A percentile compares a stretch with the other conserved stretches of the same genome.
Conservation (phyloP, 2,797 vertebrate species). For the Sphenopsis melanotis region DNA sequence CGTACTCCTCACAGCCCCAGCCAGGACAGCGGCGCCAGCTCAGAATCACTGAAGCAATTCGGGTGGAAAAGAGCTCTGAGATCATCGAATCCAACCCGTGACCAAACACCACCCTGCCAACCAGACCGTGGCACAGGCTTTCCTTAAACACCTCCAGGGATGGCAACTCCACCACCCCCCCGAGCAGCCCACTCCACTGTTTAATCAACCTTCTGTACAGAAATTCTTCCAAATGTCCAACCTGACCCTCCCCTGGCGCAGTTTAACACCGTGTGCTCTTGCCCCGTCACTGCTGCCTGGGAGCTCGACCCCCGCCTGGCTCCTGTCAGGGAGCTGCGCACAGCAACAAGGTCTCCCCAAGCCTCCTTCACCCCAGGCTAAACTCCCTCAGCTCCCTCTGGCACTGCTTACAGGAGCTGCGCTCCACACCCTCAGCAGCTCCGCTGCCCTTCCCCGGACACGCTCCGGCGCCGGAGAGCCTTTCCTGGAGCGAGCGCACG, state of each 20-base stretch:
- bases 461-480: accelerated
- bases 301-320: neutral
- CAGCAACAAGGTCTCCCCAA: neutral
- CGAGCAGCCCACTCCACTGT: neutral
- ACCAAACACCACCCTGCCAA: neutral
- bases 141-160: neutral
- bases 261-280: no score
- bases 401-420: accelerated
- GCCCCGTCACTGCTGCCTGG: neutral
- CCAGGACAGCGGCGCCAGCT: neutral
- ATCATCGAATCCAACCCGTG: neutral
- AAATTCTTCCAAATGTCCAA: no score
- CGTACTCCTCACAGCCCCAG: no score
- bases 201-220: neutral
- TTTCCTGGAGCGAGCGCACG: accelerated
- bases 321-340: accelerated
- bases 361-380: neutral
- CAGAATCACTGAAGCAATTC: neutral
- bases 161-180: neutral
- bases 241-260: neutral
- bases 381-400: neutral
- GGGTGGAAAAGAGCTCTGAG: neutral
- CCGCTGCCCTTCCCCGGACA: neutral
- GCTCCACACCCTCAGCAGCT: neutral
- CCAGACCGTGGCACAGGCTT: neutral